phyloP scores from a whole-genome alignment of 2,113 vertebrate species.

The Quiscalus mexicanus region DNA sequence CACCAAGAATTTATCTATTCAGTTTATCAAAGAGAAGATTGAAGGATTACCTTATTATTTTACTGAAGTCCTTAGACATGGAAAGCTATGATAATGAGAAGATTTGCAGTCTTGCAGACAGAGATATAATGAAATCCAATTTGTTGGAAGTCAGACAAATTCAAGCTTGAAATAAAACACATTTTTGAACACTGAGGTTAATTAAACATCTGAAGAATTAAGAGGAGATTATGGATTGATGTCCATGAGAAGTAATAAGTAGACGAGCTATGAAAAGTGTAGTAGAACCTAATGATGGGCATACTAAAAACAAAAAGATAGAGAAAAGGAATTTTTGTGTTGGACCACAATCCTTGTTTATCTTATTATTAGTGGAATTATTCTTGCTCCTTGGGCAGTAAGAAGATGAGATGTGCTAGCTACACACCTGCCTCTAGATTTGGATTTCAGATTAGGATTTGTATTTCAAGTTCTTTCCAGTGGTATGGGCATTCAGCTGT shows the following conservation, averaged over 20 bases:
- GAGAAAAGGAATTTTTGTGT: neutral
- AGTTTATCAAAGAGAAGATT: neutral
- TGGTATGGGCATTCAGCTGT: neutral
- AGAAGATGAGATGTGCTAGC: neutral
- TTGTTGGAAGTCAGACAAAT: slow-evolving; percentile 13
- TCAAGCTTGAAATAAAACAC: slow-evolving; percentile 4
- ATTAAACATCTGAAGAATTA: neutral
- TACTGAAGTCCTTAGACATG: neutral
- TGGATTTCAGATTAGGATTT: neutral
- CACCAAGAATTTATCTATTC: neutral
- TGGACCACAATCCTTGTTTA: neutral
- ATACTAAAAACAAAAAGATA: neutral
- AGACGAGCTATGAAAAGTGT: neutral
- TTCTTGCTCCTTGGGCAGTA: neutral
- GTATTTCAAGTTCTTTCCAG: neutral
- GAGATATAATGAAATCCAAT: slow-evolving; percentile 22
- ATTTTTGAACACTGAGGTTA: slow-evolving; percentile 14
- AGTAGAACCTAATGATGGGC: neutral
- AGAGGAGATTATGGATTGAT: neutral
- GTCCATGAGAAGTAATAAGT: neutral
- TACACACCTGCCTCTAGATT: neutral
- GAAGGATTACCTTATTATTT: slow-evolving; percentile 31
- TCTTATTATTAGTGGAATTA: neutral
- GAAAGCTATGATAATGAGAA: slow-evolving; percentile 34
- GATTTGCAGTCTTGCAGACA: slow-evolving; percentile 12